phyloP scores from a whole-genome alignment of 2,113 vertebrate species.

The Bufo gargarizans region DNA sequence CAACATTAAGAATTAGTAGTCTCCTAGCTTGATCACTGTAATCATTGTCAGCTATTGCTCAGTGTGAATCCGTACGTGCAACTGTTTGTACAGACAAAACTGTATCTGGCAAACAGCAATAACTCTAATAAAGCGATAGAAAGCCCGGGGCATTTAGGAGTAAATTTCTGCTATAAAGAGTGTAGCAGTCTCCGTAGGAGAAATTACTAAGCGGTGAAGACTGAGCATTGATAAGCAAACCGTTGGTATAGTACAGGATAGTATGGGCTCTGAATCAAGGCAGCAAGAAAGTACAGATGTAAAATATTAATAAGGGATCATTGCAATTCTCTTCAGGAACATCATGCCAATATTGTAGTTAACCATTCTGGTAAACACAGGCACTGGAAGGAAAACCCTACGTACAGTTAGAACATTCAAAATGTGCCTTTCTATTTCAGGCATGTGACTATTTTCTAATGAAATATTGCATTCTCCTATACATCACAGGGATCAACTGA shows the following conservation, averaged over 20 bases:
- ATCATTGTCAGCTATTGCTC: slow-evolving; percentile 3
- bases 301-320: neutral
- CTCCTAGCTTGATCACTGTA: slow-evolving; percentile 28
- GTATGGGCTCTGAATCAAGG: neutral
- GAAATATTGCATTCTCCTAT: neutral
- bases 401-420: neutral
- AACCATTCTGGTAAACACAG: neutral
- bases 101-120: slow-evolving; percentile 27
- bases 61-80: neutral
- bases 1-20: slow-evolving; percentile 8
- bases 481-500: neutral
- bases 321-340: neutral
- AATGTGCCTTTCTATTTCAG: neutral
- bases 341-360: neutral
- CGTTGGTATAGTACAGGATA: neutral
- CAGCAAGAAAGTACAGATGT: neutral
- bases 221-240: slow-evolving; percentile 6
- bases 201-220: slow-evolving; percentile 15
- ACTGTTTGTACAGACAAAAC: slow-evolving; percentile 35
- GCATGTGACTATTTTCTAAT: neutral
- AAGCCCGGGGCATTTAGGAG: slow-evolving; percentile 49
- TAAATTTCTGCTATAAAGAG: slow-evolving; percentile 30
- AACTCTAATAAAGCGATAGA: slow-evolving; percentile 40
- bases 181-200: slow-evolving; percentile 21
- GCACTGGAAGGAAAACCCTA: neutral